Conservation (phyloP, 2,797 vertebrate species). For the Labeo calbasu region DNA sequence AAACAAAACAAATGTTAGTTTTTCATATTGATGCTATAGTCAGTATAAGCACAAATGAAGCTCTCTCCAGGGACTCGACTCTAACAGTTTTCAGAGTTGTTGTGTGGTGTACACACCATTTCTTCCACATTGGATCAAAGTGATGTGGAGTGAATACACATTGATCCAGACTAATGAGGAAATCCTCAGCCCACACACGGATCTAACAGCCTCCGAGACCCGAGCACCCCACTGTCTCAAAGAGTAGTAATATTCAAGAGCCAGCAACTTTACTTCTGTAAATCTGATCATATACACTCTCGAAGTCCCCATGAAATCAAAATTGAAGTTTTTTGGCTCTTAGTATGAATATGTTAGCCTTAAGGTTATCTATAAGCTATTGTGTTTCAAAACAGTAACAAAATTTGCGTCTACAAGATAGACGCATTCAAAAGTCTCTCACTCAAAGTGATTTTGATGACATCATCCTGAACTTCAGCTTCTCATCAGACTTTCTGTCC, state of each 20-base stretch:
- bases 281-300: background rate
- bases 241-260: conserved; percentile 17
- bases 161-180: conserved; percentile 63
- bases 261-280: background rate
- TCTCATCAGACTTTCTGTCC: too few relatives aligned
- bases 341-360: too few relatives aligned
- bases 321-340: too few relatives aligned
- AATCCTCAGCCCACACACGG: conserved; percentile 61
- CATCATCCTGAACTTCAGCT: too few relatives aligned
- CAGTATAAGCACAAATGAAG: conserved; percentile 53
- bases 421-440: too few relatives aligned
- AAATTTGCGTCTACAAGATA: too few relatives aligned
- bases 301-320: too few relatives aligned
- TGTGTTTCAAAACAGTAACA: too few relatives aligned
- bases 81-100: conserved; percentile 53
- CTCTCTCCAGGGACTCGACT: conserved; percentile 36
- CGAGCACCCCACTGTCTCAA: background rate
- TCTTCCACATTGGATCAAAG: conserved; percentile 59
- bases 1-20: background rate
- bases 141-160: conserved; percentile 57
- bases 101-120: conserved; percentile 53
- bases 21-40: conserved; percentile 34
- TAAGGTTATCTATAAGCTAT: too few relatives aligned
- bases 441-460: too few relatives aligned
- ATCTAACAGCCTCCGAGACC: conserved; percentile 41